phyloP scores from a whole-genome alignment of 2,888 invertebrate genomes.

The Caenorhabditis sp. region DNA sequence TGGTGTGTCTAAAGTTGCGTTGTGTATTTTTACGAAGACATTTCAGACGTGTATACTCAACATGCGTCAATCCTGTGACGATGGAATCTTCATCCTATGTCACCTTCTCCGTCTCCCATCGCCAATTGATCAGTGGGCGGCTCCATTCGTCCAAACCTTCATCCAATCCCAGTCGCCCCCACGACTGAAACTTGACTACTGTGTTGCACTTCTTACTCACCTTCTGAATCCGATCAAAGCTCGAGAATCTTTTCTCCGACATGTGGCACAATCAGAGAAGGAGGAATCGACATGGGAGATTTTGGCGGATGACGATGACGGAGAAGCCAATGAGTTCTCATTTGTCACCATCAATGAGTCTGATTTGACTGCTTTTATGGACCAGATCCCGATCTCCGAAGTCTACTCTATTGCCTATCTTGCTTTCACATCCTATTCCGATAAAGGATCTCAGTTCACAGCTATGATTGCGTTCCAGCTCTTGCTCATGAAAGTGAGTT shows the following conservation, averaged over 20 bases:
- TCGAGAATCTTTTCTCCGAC: constrained; percentile 74
- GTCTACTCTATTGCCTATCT: constrained; percentile 76
- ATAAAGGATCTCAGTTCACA: constrained; percentile 74
- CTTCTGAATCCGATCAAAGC: constrained; percentile 78
- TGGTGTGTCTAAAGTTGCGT: constrained; percentile 62
- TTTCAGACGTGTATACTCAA: constrained; percentile 75
- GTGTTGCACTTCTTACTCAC: constrained; percentile 78
- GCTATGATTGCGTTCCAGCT: constrained; percentile 79
- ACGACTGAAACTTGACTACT: constrained; percentile 76
- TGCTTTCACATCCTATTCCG: constrained; percentile 75
- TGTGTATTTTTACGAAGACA: not conserved
- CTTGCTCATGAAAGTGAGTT: constrained; percentile 72
- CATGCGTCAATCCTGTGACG: constrained; percentile 73
- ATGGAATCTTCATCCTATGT: constrained; percentile 79
- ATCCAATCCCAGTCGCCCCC: constrained; percentile 69
- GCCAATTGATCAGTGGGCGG: constrained; percentile 78
- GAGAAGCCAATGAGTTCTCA: constrained; percentile 71
- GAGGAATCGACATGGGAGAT: constrained; percentile 75
- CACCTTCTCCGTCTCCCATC: constrained; percentile 81
- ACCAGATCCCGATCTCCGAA: constrained; percentile 79
- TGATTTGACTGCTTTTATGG: constrained; percentile 78
- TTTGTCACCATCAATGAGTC: constrained; percentile 76
- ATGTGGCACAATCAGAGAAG: constrained; percentile 67
- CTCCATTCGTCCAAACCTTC: constrained; percentile 76
- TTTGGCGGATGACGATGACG: constrained; percentile 71